phyloP scores from a whole-genome alignment of 2,113 vertebrate species.

The Pachypanchax playfairii region DNA sequence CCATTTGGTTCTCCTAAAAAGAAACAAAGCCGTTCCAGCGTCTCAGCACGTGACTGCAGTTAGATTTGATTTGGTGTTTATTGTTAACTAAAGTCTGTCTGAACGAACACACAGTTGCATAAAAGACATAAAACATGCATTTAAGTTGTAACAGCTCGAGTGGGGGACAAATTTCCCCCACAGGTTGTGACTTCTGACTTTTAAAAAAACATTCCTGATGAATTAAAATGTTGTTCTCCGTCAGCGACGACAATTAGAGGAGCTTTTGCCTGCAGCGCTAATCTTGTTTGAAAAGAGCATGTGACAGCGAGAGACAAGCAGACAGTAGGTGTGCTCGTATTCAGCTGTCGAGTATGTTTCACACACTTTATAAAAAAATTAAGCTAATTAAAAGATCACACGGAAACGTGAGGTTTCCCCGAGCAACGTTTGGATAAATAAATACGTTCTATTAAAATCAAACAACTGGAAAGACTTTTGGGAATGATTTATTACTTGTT shows the following conservation, averaged over 20 bases:
- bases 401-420: conserved; percentile 17
- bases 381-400: neutral
- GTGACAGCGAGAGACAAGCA: conserved; percentile 33
- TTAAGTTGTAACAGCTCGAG: neutral
- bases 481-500: neutral
- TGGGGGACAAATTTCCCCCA: neutral
- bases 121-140: neutral
- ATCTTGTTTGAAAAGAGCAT: conserved; percentile 47
- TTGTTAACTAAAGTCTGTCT: too few species aligned
- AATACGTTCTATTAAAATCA: conserved; percentile 13
- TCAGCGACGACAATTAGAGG: conserved; percentile 42
- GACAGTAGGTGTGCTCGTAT: conserved; percentile 42
- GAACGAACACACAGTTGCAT: neutral
- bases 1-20: too few species aligned
- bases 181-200: conserved; percentile 3
- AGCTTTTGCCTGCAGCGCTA: conserved; percentile 32
- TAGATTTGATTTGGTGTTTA: too few species aligned
- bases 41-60: conserved; percentile 9
- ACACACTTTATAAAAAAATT: conserved; percentile 17
- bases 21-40: too few species aligned
- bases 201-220: conserved; percentile 22
- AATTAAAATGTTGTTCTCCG: conserved; percentile 37
- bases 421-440: conserved; percentile 7
- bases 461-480: conserved; percentile 2
- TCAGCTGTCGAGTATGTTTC: conserved; percentile 33